These are phyloP conservation scores for Ia io DNA, from an alignment of 2,113 vertebrate species.

Conservation along the genomic window DNA sequence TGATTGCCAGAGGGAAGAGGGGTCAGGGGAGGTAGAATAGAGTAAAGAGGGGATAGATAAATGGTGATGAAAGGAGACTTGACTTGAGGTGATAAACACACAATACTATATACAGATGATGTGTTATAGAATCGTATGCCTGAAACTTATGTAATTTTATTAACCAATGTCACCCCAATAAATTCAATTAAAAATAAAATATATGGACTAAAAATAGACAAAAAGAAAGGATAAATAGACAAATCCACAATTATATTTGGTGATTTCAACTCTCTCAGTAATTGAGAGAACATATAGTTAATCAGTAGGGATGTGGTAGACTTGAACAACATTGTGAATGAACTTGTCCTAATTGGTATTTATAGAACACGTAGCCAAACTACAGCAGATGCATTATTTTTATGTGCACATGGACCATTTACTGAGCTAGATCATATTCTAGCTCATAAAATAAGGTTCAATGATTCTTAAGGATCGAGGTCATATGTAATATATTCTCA, in stretches of 20 bases:
- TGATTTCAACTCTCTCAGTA: background rate
- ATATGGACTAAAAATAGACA: background rate
- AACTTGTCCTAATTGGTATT: background rate
- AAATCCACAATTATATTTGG: background rate
- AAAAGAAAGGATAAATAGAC: conserved; percentile 17
- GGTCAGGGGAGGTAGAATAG: background rate
- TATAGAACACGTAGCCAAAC: background rate
- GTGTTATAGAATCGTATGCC: background rate
- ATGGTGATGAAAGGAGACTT: background rate
- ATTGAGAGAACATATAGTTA: background rate
- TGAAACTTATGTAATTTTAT: background rate
- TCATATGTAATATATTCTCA: background rate
- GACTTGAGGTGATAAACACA: background rate
- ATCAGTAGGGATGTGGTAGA: background rate
- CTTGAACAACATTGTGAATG: background rate
- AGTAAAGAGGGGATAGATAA: background rate
- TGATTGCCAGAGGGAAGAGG: background rate
- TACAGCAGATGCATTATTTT: background rate
- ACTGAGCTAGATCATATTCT: background rate
- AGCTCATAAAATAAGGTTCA: background rate
- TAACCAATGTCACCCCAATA: background rate
- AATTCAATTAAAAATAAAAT: background rate
- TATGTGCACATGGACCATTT: background rate
- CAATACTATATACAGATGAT: background rate
- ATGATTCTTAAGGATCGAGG: background rate